phyloP scores from a whole-genome alignment of 2,888 invertebrate species.

The Leucozona laternaria region DNA sequence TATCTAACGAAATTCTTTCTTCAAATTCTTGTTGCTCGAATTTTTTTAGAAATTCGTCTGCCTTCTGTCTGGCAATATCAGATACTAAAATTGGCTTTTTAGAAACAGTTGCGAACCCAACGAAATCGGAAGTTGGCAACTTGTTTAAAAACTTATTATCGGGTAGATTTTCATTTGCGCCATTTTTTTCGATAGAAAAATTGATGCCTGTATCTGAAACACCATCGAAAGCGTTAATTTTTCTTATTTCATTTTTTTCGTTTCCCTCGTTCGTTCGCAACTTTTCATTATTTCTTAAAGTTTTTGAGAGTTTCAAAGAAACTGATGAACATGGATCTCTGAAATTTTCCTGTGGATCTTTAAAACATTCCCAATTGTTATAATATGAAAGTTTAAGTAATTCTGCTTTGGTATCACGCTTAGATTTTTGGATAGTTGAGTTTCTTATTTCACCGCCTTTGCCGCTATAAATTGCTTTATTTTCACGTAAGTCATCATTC shows the following conservation, averaged over 20 bases:
- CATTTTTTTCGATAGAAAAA: background rate
- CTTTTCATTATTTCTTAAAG: background rate
- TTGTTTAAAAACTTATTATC: background rate
- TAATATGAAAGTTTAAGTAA: background rate
- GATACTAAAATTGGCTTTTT: conserved; percentile 66
- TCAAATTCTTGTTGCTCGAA: conserved; percentile 3
- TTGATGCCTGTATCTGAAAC: background rate
- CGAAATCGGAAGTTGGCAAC: background rate
- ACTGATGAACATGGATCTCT: conserved; percentile 6
- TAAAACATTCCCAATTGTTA: background rate
- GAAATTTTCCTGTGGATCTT: background rate
- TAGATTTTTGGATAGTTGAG: background rate
- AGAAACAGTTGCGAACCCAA: conserved; percentile 65
- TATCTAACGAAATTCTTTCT: background rate
- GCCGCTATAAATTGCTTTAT: background rate
- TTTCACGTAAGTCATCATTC: background rate
- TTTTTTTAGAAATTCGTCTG: conserved; percentile 1
- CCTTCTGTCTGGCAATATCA: conserved; percentile 45
- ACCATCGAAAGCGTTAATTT: no score
- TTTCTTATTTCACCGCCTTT: background rate
- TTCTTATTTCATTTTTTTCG: background rate
- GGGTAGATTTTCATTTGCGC: background rate
- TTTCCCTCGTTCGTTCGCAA: background rate
- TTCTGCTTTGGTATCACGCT: background rate
- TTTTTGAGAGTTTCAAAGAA: background rate